Evolutionary conservation across 1,140 invertebrate genomes (phyloP).

Genomic region (Drosophila gunungcola): DNA sequence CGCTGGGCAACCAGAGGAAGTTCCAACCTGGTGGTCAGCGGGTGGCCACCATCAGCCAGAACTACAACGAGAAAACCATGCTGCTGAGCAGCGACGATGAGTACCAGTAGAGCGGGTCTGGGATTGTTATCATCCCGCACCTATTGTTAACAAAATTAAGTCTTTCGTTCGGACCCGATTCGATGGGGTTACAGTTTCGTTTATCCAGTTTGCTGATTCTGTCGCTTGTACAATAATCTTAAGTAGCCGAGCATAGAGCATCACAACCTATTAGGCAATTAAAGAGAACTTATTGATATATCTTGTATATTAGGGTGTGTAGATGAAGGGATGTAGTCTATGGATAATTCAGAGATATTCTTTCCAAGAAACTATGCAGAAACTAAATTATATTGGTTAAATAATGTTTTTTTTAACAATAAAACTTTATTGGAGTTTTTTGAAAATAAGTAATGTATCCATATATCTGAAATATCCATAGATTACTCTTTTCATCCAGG

Average conservation of each 20-base stretch:
- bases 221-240: conserved; percentile 76
- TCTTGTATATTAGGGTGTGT: conserved; percentile 27
- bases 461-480: background rate
- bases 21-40: conserved; percentile 87
- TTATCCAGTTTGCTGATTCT: conserved; percentile 35
- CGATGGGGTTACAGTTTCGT: conserved; percentile 29
- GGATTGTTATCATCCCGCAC: conserved; percentile 3
- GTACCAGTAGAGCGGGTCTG: conserved; percentile 90
- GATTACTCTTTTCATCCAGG: background rate
- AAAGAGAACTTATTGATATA: conserved; percentile 33
- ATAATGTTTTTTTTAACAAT: too few species aligned
- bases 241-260: conserved; percentile 56
- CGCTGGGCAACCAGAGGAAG: conserved; percentile 81
- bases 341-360: background rate
- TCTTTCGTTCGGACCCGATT: conserved; percentile 29
- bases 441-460: too few species aligned
- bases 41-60: conserved; percentile 91
- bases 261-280: conserved; percentile 44
- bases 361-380: background rate
- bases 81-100: conserved; percentile 98
- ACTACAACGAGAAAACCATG: conserved; percentile 98
- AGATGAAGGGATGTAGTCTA: conserved; percentile 20
- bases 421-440: too few species aligned
- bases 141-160: conserved; percentile 42
- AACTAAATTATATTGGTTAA: too few species aligned